Percentiles rank a stretch among this genome's conserved stretches.
These are phyloP conservation scores for Nicator chloris DNA, from an alignment of 2,113 vertebrate genomes.

Conservation along the genomic window DNA sequence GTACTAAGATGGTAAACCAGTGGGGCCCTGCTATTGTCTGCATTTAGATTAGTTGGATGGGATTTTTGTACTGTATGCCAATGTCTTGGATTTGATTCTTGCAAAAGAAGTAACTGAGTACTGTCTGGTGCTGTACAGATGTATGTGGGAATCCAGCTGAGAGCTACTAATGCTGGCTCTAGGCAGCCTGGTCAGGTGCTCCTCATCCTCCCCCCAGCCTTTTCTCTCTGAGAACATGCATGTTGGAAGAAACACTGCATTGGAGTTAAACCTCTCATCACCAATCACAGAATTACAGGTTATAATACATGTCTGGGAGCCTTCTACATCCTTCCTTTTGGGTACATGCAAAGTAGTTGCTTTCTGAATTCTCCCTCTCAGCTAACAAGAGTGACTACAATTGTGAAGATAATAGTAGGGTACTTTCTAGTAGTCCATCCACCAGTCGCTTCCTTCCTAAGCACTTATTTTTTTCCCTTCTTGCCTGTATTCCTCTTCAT, in stretches of 20 bases:
- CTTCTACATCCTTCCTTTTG: background rate
- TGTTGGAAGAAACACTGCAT: background rate
- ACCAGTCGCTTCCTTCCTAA: background rate
- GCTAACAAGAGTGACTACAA: background rate
- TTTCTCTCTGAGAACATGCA: accelerated
- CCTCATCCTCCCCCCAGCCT: background rate
- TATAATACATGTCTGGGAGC: background rate
- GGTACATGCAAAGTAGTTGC: background rate
- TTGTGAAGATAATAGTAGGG: background rate
- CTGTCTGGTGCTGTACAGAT: background rate
- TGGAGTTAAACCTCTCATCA: background rate
- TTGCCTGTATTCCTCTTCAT: background rate
- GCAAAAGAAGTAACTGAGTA: background rate
- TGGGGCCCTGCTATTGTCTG: background rate
- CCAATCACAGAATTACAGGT: background rate
- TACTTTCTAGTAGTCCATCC: background rate
- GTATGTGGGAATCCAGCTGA: background rate
- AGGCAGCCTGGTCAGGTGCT: background rate
- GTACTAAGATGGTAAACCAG: background rate
- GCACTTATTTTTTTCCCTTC: background rate
- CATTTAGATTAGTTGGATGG: background rate
- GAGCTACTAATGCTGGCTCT: background rate
- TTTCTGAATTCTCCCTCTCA: background rate
- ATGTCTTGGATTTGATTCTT: background rate
- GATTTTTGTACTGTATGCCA: background rate